Percentiles rank a stretch among this genome's conserved stretches.
Conservation (phyloP, 2,113 vertebrate species). For the Sarotherodon lohbergeri region DNA sequence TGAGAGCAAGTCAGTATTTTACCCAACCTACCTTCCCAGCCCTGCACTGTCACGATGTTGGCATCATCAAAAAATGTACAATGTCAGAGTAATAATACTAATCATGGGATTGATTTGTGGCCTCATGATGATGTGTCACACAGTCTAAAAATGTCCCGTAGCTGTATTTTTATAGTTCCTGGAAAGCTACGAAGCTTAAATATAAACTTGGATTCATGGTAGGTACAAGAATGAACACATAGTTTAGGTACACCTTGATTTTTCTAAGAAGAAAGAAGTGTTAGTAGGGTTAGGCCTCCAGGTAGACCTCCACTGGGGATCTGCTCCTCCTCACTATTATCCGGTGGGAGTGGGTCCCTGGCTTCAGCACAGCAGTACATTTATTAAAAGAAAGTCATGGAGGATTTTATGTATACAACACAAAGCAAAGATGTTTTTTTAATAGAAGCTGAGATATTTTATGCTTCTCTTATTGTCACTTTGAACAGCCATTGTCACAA, state of each 20-base stretch:
- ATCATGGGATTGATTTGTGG: background rate
- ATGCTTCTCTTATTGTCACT: background rate
- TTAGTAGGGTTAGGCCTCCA: background rate
- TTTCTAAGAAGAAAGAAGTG: background rate
- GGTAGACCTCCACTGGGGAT: background rate
- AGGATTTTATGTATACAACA: background rate
- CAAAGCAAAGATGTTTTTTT: background rate
- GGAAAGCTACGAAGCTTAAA: background rate
- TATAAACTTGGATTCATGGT: background rate
- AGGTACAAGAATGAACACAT: background rate
- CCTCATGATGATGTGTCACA: background rate
- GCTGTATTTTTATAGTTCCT: background rate
- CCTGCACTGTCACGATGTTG: background rate
- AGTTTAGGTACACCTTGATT: background rate
- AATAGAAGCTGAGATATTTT: background rate
- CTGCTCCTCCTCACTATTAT: background rate
- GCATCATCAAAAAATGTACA: background rate
- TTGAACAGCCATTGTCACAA: background rate
- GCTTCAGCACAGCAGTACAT: background rate
- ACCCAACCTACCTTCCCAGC: background rate
- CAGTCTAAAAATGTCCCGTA: background rate
- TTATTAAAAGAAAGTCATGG: background rate
- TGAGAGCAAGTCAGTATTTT: background rate
- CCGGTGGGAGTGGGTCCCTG: background rate
- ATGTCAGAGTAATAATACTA: background rate